Base-by-base conservation (phyloP, 2,888 invertebrate species). In the Acholoe squamosa region DNA sequence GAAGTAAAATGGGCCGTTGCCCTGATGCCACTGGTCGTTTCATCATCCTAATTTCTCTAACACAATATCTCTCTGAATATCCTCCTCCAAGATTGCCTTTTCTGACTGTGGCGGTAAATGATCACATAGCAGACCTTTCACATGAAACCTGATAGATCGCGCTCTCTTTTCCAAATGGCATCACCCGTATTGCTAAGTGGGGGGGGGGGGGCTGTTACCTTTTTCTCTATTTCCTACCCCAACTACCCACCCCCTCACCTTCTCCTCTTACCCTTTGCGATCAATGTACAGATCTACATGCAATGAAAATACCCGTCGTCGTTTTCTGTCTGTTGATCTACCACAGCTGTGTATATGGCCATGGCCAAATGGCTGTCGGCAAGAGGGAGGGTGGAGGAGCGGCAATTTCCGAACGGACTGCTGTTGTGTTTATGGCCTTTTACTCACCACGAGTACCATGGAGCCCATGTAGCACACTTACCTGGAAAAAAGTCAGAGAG, bases 261-360 rank as follows among this genome's bases (percentile, higher is more conserved):
- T 71, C 0, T 28, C 71, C 71, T 31, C 28, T 71, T 71, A 25
- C 1, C 5, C 31, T 5, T 31, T 1, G 25, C 71, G 71, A 71
- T 71, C 71, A 25, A 71, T 71, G 31, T 14, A 25, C 71, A 71
- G 71, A 71, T 71, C 71, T 71, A 71, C 28, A 71, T 71, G 71
- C 71, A 71, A 16, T 71, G 71, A 71, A 71, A 71, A 71, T 28
- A 3, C 71, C 28, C 25, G 31, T 61, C 61, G 71, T 3, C 25
- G 31, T 31, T 71, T 71, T 71, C n/a, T 71, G 71, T n/a, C 71
- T 71, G 71, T 71, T 71, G 71, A 71, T 71, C 28, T 71, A 71
- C 25, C 28, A 28, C 31, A 28, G 28, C 31, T 71, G 71, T 71
- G n/a, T n/a, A n/a, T n/a, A 28, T 25, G 28, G 28, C n/a, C 22